Evolutionary conservation across 1,140 invertebrate species (phyloP).

Genomic region (Epicauta chinensis): DNA sequence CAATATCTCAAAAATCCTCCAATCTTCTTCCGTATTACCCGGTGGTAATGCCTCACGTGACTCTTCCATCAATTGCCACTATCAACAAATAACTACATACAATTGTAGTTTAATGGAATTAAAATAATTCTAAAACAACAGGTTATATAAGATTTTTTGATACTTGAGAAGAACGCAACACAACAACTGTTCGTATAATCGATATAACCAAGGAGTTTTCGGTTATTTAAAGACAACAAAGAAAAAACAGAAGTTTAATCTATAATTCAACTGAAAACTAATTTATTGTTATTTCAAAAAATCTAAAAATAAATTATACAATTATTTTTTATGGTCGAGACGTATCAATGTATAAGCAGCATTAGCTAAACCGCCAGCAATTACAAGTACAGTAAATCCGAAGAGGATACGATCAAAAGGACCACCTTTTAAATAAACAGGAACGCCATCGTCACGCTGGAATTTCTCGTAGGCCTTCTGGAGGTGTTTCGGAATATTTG

Average conservation of each 20-base stretch:
- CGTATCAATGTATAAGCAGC: neutral
- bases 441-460: slow-evolving; percentile 1
- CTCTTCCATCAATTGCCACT: slow-evolving; percentile 13
- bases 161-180: slow-evolving; percentile 1
- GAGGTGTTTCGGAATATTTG: neutral
- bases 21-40: slow-evolving; percentile 55
- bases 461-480: slow-evolving; percentile 1
- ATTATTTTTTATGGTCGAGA: neutral
- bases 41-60: slow-evolving; percentile 26
- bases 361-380: neutral
- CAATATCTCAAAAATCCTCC: slow-evolving; percentile 59
- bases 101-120: neutral
- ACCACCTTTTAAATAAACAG: slow-evolving; percentile 1
- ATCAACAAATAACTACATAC: neutral
- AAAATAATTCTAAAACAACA: neutral
- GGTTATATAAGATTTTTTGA: too few species aligned
- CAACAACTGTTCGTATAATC: slow-evolving; percentile 17
- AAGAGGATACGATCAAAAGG: neutral
- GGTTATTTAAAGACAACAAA: neutral
- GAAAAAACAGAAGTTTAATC: slow-evolving; percentile 1
- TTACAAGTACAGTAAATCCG: neutral
- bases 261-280: too few species aligned
- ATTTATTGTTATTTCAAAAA: too few species aligned
- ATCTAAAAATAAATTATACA: neutral
- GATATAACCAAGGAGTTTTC: slow-evolving; percentile 17